phyloP scores from a whole-genome alignment of 2,888 invertebrate genomes.

The Oligia strigilis region DNA sequence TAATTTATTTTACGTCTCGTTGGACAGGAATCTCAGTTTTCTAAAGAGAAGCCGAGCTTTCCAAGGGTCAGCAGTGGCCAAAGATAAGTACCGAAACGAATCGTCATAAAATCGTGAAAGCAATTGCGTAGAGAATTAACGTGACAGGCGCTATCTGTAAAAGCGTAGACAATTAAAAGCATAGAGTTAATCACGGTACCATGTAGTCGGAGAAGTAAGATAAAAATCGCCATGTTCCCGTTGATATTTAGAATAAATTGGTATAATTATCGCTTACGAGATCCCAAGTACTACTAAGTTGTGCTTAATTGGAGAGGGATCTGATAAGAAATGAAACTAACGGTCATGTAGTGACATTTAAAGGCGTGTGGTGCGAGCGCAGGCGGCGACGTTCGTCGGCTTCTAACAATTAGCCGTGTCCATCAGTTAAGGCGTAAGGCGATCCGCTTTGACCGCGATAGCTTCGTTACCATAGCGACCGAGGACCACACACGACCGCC shows the following conservation, averaged over 20 bases:
- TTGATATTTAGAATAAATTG: slow-evolving; percentile 64
- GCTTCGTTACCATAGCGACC: slow-evolving; percentile 82
- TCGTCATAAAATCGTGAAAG: slow-evolving; percentile 47
- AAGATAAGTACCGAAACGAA: slow-evolving; percentile 44
- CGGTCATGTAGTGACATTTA: slow-evolving; percentile 83
- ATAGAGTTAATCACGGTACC: slow-evolving; percentile 41
- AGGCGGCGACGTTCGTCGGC: slow-evolving; percentile 69
- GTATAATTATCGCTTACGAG: slow-evolving; percentile 59
- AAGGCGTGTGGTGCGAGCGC: slow-evolving; percentile 74
- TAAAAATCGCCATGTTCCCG: slow-evolving; percentile 51
- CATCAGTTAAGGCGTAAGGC: slow-evolving; percentile 81
- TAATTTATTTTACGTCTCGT: slow-evolving; percentile 23
- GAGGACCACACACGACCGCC: slow-evolving; percentile 88
- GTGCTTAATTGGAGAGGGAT: slow-evolving; percentile 74
- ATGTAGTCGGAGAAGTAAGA: slow-evolving; percentile 31
- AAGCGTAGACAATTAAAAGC: slow-evolving; percentile 63
- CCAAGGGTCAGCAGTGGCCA: slow-evolving; percentile 43
- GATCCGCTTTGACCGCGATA: slow-evolving; percentile 70
- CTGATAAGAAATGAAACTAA: slow-evolving; percentile 75
- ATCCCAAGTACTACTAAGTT: slow-evolving; percentile 64
- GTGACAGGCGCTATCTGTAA: slow-evolving; percentile 45
- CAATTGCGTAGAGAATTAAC: slow-evolving; percentile 57
- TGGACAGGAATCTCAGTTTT: slow-evolving; percentile 28
- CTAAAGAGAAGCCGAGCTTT: slow-evolving; percentile 38
- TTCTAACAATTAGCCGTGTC: slow-evolving; percentile 86